Percentiles rank a stretch among this genome's conserved stretches.
phyloP scores from a whole-genome alignment of 2,888 invertebrate species.

The Liopterus haemorrhoidalis region DNA sequence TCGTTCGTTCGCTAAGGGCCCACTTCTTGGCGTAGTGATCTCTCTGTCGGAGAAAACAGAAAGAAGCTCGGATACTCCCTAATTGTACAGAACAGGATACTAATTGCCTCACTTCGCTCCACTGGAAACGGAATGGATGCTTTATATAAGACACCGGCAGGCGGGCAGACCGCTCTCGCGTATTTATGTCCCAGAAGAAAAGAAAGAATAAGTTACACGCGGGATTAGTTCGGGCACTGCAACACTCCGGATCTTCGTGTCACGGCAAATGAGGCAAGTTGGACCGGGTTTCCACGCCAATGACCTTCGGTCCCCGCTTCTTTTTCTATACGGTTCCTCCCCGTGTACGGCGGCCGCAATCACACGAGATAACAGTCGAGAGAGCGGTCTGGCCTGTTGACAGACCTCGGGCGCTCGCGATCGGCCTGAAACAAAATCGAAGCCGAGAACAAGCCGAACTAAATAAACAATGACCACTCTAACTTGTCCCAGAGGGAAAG shows the following conservation, averaged over 20 bases:
- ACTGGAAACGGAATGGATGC: constrained; percentile 19
- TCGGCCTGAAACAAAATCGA: constrained; percentile 22
- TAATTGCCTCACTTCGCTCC: constrained; percentile 42
- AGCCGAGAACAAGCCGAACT: constrained; percentile 28
- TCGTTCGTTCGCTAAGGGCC: constrained; percentile 11
- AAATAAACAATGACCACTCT: constrained; percentile 40
- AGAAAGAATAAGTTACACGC: constrained; percentile 43
- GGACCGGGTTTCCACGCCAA: constrained; percentile 10
- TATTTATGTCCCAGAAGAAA: constrained; percentile 42
- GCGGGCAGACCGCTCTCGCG: constrained; percentile 27
- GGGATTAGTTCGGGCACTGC: constrained; percentile 39
- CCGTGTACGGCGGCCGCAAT: background rate
- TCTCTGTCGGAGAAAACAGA: constrained; percentile 34
- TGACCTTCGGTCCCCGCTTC: constrained; percentile 1
- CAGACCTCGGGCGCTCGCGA: constrained; percentile 19
- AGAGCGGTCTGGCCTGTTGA: constrained; percentile 13
- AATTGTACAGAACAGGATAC: constrained; percentile 47
- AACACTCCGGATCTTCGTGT: constrained; percentile 31
- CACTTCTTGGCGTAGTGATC: constrained; percentile 5
- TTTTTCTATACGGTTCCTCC: background rate
- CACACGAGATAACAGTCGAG: background rate
- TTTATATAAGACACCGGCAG: constrained; percentile 6
- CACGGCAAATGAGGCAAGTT: constrained; percentile 20
- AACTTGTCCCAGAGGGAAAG: constrained; percentile 39
- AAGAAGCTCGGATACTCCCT: constrained; percentile 42